Conservation (phyloP, 92 coral and sea anemone genomes). For the Meandrina meandrites region DNA sequence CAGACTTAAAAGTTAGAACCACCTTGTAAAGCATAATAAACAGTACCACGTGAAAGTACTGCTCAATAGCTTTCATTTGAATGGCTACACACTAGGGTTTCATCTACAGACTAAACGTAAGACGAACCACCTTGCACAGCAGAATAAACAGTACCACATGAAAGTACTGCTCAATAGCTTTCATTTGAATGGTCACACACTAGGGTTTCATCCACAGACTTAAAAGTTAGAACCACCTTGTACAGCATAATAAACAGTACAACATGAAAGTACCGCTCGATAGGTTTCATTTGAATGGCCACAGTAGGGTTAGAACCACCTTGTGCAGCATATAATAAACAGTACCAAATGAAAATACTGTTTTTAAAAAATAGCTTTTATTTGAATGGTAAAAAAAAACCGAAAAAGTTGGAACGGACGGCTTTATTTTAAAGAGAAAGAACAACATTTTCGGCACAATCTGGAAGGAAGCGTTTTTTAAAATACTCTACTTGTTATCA, state of each 20-base stretch:
- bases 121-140: no score
- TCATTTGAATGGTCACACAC: neutral
- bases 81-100: no score
- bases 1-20: neutral
- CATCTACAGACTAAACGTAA: no score
- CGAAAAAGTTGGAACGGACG: neutral
- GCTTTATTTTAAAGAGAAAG: neutral
- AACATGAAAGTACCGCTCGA: no score
- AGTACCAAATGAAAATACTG: neutral
- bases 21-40: neutral
- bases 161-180: neutral
- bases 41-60: conserved; percentile 40
- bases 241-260: no score
- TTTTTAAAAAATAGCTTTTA: no score
- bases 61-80: no score
- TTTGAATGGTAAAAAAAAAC: no score
- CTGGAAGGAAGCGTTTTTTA: neutral
- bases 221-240: no score
- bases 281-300: neutral
- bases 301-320: neutral
- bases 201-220: neutral
- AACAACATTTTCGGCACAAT: neutral
- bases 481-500: neutral
- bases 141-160: neutral
- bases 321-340: neutral